These are phyloP conservation scores for Nycticorax nycticorax DNA, from an alignment of 2,113 vertebrate species.

Conservation along the genomic window DNA sequence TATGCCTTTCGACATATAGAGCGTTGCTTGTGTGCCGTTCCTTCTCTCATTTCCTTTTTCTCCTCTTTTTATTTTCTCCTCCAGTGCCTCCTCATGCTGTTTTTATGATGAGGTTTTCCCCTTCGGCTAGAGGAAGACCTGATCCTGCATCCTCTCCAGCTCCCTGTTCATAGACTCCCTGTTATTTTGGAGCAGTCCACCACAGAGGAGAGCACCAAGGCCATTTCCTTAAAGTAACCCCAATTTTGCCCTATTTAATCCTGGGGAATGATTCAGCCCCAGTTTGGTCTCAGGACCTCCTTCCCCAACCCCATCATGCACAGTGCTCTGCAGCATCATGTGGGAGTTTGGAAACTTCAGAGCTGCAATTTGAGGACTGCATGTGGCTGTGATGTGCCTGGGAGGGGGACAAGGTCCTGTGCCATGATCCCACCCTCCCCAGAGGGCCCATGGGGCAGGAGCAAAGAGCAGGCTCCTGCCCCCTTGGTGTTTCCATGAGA, in stretches of 20 bases:
- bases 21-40: neutral
- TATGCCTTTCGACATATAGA: neutral
- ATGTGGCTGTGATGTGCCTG: neutral
- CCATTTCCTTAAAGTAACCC: neutral
- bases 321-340: neutral
- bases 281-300: neutral
- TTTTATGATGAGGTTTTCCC: neutral
- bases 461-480: neutral
- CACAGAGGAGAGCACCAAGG: neutral
- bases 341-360: neutral
- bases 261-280: neutral
- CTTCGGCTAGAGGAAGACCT: neutral
- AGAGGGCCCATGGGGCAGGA: neutral
- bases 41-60: neutral
- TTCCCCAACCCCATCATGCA: neutral
- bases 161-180: neutral
- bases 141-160: neutral
- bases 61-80: neutral
- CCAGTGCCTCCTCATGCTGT: neutral
- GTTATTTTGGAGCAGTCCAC: neutral
- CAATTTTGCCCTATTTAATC: neutral
- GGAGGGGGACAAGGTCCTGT: neutral
- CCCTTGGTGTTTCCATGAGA: neutral
- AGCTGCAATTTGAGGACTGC: neutral
- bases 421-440: neutral